Evolutionary conservation across 2,888 invertebrate genomes (phyloP).

Genomic region (Hypolimnas misippus): DNA sequence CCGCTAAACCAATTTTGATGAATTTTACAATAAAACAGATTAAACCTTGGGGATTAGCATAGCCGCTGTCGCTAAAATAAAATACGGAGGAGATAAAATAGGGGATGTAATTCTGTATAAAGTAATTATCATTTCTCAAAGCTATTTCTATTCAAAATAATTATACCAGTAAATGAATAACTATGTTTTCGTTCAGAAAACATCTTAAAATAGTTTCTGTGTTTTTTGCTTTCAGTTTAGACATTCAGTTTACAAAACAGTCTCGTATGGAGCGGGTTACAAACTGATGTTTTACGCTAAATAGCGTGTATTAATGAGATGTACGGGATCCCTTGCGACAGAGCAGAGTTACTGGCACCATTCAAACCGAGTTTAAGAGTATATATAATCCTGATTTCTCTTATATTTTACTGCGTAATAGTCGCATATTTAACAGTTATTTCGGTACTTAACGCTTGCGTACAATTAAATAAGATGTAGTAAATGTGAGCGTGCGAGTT

Average conservation of each 20-base stretch:
- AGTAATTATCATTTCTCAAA: no score
- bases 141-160: no score
- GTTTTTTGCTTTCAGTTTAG: not conserved
- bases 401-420: constrained; percentile 8
- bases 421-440: not conserved
- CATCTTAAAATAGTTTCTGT: not conserved
- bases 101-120: no score
- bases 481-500: not conserved
- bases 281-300: constrained; percentile 26
- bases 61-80: no score
- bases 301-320: constrained; percentile 35
- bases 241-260: not conserved
- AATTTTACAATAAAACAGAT: no score
- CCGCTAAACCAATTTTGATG: no score
- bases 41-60: no score
- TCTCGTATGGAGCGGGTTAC: constrained; percentile 18
- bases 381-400: constrained; percentile 3
- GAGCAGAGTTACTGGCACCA: constrained; percentile 9
- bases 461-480: not conserved
- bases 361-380: not conserved
- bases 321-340: constrained; percentile 31
- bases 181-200: not conserved
- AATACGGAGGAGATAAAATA: no score
- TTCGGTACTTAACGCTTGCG: not conserved
- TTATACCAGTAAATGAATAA: no score